Conservation (phyloP, 92 coral and sea anemone species). For the Epizoanthus scotinus region DNA sequence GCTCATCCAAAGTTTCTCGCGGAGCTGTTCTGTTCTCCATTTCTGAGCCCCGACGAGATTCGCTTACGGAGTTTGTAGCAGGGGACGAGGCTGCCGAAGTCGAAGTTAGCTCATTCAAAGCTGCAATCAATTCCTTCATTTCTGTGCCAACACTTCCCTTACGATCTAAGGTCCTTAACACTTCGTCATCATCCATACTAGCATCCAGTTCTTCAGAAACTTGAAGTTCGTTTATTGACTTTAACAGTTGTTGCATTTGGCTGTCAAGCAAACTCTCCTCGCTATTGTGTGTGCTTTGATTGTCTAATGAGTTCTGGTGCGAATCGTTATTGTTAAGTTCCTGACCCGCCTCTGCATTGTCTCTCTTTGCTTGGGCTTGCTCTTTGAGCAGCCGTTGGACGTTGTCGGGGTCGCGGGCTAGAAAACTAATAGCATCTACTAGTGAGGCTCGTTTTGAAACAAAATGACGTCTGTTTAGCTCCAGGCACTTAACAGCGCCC, state of each 20-base stretch:
- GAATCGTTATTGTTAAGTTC: constrained; percentile 21
- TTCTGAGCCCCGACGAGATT: constrained; percentile 35
- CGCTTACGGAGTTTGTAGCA: constrained; percentile 40
- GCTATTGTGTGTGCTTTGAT: not conserved
- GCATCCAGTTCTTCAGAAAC: constrained; percentile 30
- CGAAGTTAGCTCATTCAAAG: constrained; percentile 48
- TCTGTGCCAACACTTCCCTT: constrained; percentile 60
- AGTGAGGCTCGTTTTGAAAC: constrained; percentile 26
- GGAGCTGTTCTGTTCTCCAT: constrained; percentile 2
- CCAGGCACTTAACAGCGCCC: constrained; percentile 41
- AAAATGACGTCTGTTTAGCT: constrained; percentile 4
- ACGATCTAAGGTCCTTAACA: constrained; percentile 44
- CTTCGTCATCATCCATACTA: constrained; percentile 35
- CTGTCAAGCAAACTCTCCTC: constrained; percentile 19
- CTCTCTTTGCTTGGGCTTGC: not conserved
- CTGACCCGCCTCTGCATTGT: too few relatives aligned
- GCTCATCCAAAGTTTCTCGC: constrained; percentile 70
- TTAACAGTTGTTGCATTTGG: constrained; percentile 62
- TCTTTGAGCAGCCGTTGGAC: constrained; percentile 35
- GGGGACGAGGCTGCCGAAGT: constrained; percentile 36
- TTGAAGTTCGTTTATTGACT: constrained; percentile 60
- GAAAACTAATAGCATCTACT: constrained; percentile 32
- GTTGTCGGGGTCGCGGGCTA: constrained; percentile 44
- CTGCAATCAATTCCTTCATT: constrained; percentile 52
- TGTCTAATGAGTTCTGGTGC: not conserved